Base-by-base conservation (phyloP, 2,113 vertebrate genomes). In the Pipa parva region DNA sequence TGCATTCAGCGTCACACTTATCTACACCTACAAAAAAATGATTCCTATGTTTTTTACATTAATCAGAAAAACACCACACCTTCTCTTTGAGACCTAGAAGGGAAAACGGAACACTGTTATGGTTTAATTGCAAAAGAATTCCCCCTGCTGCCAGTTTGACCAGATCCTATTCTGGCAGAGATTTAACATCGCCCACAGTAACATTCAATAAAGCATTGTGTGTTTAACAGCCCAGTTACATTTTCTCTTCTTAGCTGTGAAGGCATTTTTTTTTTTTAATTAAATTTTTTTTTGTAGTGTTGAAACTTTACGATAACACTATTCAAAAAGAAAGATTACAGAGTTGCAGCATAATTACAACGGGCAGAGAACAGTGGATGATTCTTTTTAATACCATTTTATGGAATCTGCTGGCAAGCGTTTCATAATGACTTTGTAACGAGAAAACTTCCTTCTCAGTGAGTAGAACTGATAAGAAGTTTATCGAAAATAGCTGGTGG, bases 331-430 rank as follows among this genome's bases (percentile, higher is more conserved):
- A 18, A 52, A 36, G 31, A 21, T 25, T 50, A 24, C 12, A 25
- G 25, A 46, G 17, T 18, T 49, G 63, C 63, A 67, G 64, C 55
- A 67, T 67, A 67, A 50, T 67, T 24, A 29, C 55, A 26, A 36
- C 21, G 33, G 37, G 27, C 9, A 59, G 2, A 50, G 17, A 59
- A 12, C 1, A 15, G 10, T 22, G 20, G 31, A 22, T 22, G 36
- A 8, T 31, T 17, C 7, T 29, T 29, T 29, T 6, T 26, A 20
- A 13, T 9, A 20, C 15, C n/a, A 20, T 27, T n/a, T n/a, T 15
- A 28, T 22, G 31, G 55, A 29, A 21, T 29, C 20, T n/a, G 51
- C 51, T 28, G 17, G 51, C 39, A 7, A 2, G 15, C 15, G 49
- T 25, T 25, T 28, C 13, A 18, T 28, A 10, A 27, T 24, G 5